A percentile compares a stretch with the other conserved stretches of the same genome.
Conservation (phyloP, 2,113 vertebrate species). For the Galbula dea region DNA sequence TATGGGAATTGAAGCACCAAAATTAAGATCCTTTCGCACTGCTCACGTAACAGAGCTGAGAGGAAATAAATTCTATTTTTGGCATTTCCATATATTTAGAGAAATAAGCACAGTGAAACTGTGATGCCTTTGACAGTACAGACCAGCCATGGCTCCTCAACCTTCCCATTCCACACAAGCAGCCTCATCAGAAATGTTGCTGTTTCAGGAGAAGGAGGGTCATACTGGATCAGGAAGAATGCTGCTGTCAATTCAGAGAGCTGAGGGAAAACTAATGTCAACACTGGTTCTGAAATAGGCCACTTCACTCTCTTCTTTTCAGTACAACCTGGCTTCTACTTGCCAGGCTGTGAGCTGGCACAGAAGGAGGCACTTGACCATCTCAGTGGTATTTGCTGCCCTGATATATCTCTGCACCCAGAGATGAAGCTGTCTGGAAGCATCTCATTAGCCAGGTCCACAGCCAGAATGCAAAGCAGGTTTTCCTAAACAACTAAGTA, state of each 20-base stretch:
- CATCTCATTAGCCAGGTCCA: neutral
- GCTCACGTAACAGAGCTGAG: neutral
- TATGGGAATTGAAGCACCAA: neutral
- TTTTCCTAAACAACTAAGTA: neutral
- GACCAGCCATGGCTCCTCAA: neutral
- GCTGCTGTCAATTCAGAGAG: neutral
- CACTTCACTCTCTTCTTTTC: neutral
- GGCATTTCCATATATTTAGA: neutral
- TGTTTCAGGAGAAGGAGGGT: neutral
- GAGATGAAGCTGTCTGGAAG: neutral
- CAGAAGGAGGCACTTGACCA: neutral
- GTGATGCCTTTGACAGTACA: neutral
- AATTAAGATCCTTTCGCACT: neutral
- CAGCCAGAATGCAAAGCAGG: neutral
- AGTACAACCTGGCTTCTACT: neutral
- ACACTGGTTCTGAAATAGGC: neutral
- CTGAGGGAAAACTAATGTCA: fast-evolving
- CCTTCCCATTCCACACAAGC: neutral
- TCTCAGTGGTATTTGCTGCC: neutral
- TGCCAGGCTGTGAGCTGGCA: neutral
- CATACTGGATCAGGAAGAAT: neutral
- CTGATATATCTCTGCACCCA: neutral
- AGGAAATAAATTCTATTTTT: neutral
- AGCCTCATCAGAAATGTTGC: neutral
- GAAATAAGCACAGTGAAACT: neutral